These are phyloP conservation scores for Drosophila testacea DNA, from an alignment of 2,888 invertebrate species.

Conservation along the genomic window DNA sequence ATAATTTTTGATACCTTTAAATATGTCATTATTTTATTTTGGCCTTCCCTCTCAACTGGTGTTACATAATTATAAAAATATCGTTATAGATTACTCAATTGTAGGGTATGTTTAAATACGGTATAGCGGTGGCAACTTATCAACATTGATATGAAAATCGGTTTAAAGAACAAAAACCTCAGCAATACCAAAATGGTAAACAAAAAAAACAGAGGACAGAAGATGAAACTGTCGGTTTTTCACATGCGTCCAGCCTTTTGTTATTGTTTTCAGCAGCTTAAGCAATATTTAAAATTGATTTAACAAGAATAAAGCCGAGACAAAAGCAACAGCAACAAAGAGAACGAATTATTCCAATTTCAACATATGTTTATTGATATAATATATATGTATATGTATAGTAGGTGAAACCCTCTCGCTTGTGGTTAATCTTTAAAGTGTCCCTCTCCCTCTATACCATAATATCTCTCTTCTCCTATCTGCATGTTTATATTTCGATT, in stretches of 20 bases:
- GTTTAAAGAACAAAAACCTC: constrained; percentile 49
- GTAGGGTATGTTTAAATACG: constrained; percentile 24
- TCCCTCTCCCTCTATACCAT: constrained; percentile 9
- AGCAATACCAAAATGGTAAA: constrained; percentile 11
- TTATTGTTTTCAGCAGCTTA: constrained; percentile 72
- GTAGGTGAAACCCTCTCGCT: constrained; percentile 34
- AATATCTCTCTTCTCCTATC: constrained; percentile 3
- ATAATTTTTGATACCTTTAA: too few species aligned
- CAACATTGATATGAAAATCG: constrained; percentile 56
- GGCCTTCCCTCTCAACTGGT: background rate
- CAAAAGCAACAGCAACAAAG: constrained; percentile 38
- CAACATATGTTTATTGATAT: constrained; percentile 25
- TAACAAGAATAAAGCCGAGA: constrained; percentile 66
- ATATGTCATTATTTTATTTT: background rate
- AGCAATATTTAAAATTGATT: constrained; percentile 69
- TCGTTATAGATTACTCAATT: background rate
- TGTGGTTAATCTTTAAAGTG: constrained; percentile 78
- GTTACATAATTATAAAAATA: background rate
- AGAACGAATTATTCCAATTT: constrained; percentile 44
- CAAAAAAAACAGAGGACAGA: constrained; percentile 14
- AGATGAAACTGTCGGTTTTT: constrained; percentile 32
- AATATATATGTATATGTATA: background rate
- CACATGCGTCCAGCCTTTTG: constrained; percentile 44
- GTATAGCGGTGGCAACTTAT: constrained; percentile 33
- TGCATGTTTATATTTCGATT: constrained; percentile 71